These are phyloP conservation scores for Tanytarsus gracilentus DNA, from an alignment of 2,888 invertebrate genomes.

Conservation along the genomic window DNA sequence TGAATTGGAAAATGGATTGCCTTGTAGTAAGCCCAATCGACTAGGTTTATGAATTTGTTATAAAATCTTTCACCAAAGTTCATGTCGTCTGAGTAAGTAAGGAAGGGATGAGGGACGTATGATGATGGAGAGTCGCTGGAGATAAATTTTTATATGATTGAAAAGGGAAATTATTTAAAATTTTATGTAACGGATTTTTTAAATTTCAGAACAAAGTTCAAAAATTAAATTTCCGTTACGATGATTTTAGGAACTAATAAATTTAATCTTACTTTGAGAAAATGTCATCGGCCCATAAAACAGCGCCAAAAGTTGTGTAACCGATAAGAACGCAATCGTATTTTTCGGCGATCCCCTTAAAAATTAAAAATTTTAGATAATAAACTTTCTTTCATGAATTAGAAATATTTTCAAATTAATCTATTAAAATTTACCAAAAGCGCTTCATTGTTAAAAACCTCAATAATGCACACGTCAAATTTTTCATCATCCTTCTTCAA, in stretches of 20 bases:
- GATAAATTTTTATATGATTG: neutral
- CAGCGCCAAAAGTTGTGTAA: neutral
- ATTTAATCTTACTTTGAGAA: neutral
- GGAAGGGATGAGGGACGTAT: slow-evolving; percentile 34
- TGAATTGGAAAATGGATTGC: neutral
- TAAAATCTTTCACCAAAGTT: slow-evolving; percentile 32
- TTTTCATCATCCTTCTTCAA: slow-evolving; percentile 37
- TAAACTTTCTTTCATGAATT: no score
- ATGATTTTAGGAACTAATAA: neutral
- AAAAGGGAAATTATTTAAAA: no score
- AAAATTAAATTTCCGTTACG: neutral
- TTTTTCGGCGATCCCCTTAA: neutral
- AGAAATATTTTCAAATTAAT: neutral
- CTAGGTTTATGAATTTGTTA: slow-evolving; percentile 31
- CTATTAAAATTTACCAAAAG: neutral
- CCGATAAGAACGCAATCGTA: neutral
- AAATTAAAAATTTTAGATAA: neutral
- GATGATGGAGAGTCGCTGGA: slow-evolving; percentile 21
- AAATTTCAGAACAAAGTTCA: neutral
- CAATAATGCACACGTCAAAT: slow-evolving; percentile 41
- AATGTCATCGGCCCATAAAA: neutral
- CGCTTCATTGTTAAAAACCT: slow-evolving; percentile 41
- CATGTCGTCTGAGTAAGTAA: slow-evolving; percentile 31
- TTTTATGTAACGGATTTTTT: neutral
- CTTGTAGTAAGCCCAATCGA: neutral